Percentiles rank a stretch among this genome's conserved stretches.
phyloP scores from a whole-genome alignment of 1,140 invertebrate genomes.

The Formica selysi region DNA sequence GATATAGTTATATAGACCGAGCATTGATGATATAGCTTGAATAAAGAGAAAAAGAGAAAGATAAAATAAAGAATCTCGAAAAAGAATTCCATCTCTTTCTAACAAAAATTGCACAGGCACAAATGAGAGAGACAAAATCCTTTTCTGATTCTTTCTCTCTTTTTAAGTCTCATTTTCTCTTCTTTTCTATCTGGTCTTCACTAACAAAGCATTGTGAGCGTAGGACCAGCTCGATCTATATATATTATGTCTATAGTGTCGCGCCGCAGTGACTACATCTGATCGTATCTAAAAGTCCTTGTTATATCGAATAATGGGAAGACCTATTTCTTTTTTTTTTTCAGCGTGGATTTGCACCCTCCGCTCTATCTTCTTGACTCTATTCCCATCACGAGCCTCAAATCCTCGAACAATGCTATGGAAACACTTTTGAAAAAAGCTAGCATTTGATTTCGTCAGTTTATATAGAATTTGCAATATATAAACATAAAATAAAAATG shows the following conservation, averaged over 20 bases:
- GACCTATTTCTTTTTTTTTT: conserved; percentile 63
- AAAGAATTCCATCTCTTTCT: too few relatives aligned
- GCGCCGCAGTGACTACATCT: conserved; percentile 46
- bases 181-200: too few relatives aligned
- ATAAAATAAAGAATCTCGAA: too few relatives aligned
- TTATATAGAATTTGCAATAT: neutral
- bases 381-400: conserved; percentile 6
- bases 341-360: neutral
- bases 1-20: too few relatives aligned
- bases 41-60: too few relatives aligned
- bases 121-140: too few relatives aligned
- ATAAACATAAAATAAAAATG: neutral
- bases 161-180: too few relatives aligned
- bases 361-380: neutral
- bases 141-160: too few relatives aligned
- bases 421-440: neutral
- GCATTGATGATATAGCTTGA: too few relatives aligned
- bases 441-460: neutral
- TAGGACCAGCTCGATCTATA: too few relatives aligned
- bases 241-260: neutral
- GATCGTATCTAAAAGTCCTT: conserved; percentile 60
- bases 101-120: too few relatives aligned
- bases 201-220: too few relatives aligned
- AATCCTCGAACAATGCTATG: conserved; percentile 8
- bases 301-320: conserved; percentile 67